Conservation (phyloP, 2,888 invertebrate genomes). For the Adineta ricciae region DNA sequence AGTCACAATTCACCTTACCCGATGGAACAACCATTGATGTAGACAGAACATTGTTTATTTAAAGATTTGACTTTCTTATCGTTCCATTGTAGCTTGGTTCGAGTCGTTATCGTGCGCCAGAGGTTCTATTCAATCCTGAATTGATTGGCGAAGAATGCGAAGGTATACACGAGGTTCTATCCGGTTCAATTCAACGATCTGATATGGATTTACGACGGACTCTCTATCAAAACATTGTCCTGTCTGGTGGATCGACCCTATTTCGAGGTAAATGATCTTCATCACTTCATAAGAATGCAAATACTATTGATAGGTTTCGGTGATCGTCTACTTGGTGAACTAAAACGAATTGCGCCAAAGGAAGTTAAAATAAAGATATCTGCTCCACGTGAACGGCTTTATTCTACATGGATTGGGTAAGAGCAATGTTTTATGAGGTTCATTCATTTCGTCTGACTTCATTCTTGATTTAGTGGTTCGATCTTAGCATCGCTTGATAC, state of each 20-base stretch:
- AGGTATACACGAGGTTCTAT: constrained; percentile 88
- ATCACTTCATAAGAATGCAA: no score
- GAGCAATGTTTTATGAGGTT: constrained; percentile 34
- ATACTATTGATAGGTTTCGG: constrained; percentile 70
- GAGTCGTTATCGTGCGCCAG: constrained; percentile 86
- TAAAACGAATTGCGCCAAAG: constrained; percentile 82
- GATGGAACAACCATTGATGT: constrained; percentile 87
- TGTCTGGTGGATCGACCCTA: constrained; percentile 92
- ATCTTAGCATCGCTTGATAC: constrained; percentile 98
- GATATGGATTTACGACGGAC: constrained; percentile 93
- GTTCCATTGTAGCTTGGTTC: constrained; percentile 66
- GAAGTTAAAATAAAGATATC: constrained; percentile 98
- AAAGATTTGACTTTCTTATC: no score
- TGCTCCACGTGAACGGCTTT: constrained; percentile 90
- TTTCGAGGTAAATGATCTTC: constrained; percentile 54
- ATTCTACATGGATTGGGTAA: constrained; percentile 95
- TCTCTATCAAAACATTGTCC: constrained; percentile 89
- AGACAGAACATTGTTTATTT: no score
- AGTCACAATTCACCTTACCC: constrained; percentile 78
- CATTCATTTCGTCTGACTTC: not conserved
- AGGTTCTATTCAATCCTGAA: constrained; percentile 91
- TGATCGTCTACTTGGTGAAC: constrained; percentile 82
- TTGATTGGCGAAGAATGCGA: constrained; percentile 86
- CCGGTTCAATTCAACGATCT: constrained; percentile 91
- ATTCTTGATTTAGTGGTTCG: constrained; percentile 59